Base-by-base conservation (phyloP, 2,888 invertebrate species). In the Loripinus fragilis region DNA sequence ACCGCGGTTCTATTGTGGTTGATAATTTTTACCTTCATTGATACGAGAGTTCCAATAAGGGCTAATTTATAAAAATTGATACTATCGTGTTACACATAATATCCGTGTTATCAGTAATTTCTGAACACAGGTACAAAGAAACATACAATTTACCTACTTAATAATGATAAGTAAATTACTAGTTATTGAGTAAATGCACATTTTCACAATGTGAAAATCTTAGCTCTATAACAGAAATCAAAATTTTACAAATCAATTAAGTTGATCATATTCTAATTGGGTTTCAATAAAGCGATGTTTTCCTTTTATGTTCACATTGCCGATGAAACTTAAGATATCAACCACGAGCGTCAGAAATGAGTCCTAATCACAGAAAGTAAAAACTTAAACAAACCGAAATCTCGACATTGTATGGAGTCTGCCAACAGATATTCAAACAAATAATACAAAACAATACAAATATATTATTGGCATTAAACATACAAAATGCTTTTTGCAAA, bases 141-240 rank as follows among this genome's bases (percentile, higher is more conserved):
- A 78, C 70, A 35, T 81, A 76, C 81, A 81, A 81, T 81, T 78
- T 81, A 81, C 74, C 75, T 81, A 81, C 81, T 81, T 78, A 76
- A 78, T 81, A 78, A 78, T 76, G 81, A 78, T 78, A 78, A 74
- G 64, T 55, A 81, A 81, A 81, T 81, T 73, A 71, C 35, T n/a
- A 78, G 81, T 73, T 81, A 50, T 69, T 52, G 23, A 20, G 52
- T 52, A 52, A 52, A 52, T 52, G 52, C 52, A 52, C 52, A 52
- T 52, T 52, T 52, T 52, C 52, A 25, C 25, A 52, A 52, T 52
- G 5, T 52, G 52, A 52, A 52, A 52, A 52, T 20, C 25, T 52
- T 52, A 25, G 52, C 12, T 52, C 25, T 25, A 52, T 52, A 12
- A 52, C 25, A 7, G 52, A 52, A 52, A 52, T 52, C 52, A 52